phyloP scores from a whole-genome alignment of 2,888 invertebrate genomes.

The Cyaniris semiargus region DNA sequence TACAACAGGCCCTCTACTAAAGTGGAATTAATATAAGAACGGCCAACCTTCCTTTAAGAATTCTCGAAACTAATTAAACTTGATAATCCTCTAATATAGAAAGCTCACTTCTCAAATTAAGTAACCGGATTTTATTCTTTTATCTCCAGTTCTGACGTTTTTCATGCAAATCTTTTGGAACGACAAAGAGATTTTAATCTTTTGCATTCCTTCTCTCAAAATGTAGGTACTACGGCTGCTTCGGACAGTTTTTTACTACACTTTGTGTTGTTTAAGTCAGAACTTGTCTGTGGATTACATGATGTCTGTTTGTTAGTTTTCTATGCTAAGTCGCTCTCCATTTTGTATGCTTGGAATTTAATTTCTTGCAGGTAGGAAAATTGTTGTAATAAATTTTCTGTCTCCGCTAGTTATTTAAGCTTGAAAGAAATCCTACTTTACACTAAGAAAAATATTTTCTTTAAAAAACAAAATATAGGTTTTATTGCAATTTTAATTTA shows the following conservation, averaged over 20 bases:
- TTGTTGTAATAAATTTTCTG: neutral
- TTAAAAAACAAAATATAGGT: no score
- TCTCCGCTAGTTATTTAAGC: neutral
- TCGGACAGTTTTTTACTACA: slow-evolving; percentile 32
- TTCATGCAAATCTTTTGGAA: slow-evolving; percentile 45
- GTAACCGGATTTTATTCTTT: slow-evolving; percentile 54
- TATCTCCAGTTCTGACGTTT: slow-evolving; percentile 48
- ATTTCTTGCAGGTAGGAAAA: neutral
- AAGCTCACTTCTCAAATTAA: slow-evolving; percentile 59
- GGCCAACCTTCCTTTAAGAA: slow-evolving; percentile 52
- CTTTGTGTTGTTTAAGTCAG: slow-evolving; percentile 18
- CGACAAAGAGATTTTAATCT: slow-evolving; percentile 39
- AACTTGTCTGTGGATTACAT: slow-evolving; percentile 5
- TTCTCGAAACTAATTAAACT: slow-evolving; percentile 71
- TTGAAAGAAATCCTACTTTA: neutral
- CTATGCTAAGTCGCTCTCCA: neutral
- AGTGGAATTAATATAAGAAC: slow-evolving; percentile 55
- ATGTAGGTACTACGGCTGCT: slow-evolving; percentile 27
- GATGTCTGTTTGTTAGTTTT: neutral
- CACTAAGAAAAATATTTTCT: no score
- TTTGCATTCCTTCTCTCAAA: slow-evolving; percentile 36
- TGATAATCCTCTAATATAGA: slow-evolving; percentile 68
- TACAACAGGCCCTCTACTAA: slow-evolving; percentile 31
- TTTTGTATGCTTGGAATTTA: slow-evolving; percentile 16
- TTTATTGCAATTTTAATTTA: no score